Evolutionary conservation across 2,113 vertebrate species (phyloP).

Genomic region (Junco hyemalis): DNA sequence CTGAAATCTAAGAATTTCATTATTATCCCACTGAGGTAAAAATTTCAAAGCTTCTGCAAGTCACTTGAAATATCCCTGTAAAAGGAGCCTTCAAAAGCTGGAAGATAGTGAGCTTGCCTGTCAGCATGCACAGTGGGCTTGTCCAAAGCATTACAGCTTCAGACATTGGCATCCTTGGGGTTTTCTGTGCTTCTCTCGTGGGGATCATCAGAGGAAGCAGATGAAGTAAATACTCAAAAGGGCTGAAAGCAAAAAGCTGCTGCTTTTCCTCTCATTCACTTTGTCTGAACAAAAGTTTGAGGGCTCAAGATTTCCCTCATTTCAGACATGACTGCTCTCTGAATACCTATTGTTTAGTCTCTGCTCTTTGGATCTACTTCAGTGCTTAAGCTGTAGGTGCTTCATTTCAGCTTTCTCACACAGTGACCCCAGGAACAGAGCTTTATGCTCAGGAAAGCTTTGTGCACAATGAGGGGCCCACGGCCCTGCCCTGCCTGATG

Average conservation of each 20-base stretch:
- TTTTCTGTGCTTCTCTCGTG: neutral
- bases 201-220: neutral
- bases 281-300: neutral
- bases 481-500: neutral
- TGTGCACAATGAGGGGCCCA: neutral
- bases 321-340: neutral
- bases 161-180: neutral
- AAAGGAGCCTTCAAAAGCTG: neutral
- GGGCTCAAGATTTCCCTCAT: neutral
- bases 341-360: neutral
- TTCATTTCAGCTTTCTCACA: neutral
- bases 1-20: neutral
- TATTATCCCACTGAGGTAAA: neutral
- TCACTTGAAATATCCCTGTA: neutral
- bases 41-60: neutral
- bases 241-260: neutral
- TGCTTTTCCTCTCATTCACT: neutral
- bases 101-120: neutral
- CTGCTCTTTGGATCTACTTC: neutral
- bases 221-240: neutral
- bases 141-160: neutral
- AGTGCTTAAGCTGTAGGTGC: neutral
- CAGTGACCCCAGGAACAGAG: neutral
- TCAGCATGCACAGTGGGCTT: neutral
- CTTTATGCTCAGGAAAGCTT: neutral